Percentiles rank a stretch among this genome's conserved stretches.
phyloP scores from a whole-genome alignment of 2,113 vertebrate species.

The Urocolius indicus region DNA sequence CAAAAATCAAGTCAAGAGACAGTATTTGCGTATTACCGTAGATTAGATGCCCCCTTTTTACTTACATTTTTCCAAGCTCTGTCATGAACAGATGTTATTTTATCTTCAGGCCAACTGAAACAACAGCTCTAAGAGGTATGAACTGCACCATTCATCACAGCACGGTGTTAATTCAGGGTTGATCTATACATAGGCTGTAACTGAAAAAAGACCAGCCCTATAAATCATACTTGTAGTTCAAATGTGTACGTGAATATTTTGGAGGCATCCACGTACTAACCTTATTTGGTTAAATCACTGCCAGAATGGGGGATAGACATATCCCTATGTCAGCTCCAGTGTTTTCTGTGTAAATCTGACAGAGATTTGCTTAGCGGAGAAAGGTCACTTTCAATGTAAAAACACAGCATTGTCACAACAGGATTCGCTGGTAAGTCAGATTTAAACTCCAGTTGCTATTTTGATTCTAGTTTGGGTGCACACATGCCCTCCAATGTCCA shows the following conservation, averaged over 20 bases:
- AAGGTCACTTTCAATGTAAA: not conserved
- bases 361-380: not conserved
- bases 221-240: slow-evolving; percentile 16
- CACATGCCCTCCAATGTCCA: not conserved
- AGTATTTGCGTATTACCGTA: not conserved
- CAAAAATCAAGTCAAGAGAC: not conserved
- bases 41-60: not conserved
- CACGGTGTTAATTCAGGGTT: not conserved
- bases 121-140: not conserved
- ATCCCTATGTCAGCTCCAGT: not conserved
- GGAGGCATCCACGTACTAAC: not conserved
- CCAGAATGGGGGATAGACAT: not conserved
- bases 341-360: not conserved
- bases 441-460: not conserved
- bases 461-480: not conserved
- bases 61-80: not conserved
- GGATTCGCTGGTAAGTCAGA: not conserved
- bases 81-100: not conserved
- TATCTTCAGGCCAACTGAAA: slow-evolving; percentile 18
- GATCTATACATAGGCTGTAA: not conserved
- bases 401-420: not conserved
- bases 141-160: not conserved
- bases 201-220: not conserved
- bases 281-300: not conserved
- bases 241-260: not conserved